Conservation (phyloP, 2,113 vertebrate species). For the Galemys pyrenaicus region DNA sequence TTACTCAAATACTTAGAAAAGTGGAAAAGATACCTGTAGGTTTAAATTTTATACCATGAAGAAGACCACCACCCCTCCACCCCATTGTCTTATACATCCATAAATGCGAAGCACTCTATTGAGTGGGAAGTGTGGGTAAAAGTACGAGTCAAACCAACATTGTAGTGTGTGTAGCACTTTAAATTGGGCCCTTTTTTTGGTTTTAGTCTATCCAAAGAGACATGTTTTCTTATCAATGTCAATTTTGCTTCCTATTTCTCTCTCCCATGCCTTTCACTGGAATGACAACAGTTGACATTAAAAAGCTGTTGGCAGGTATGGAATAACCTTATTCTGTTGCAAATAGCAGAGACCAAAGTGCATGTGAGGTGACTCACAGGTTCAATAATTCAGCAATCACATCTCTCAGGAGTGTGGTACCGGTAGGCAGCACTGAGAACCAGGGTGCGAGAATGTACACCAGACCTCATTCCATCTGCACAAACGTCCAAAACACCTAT, state of each 20-base stretch:
- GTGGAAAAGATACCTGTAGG: background rate
- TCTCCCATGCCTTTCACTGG: constrained; percentile 89
- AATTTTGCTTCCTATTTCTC: constrained; percentile 80
- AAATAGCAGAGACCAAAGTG: constrained; percentile 61
- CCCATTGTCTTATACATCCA: background rate
- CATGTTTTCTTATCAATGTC: constrained; percentile 60
- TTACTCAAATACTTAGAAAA: constrained; percentile 33
- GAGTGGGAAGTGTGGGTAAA: background rate
- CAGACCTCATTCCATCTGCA: constrained; percentile 22
- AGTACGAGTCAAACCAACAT: background rate
- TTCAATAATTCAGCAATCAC: constrained; percentile 9
- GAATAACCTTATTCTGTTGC: constrained; percentile 52
- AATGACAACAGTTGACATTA: constrained; percentile 95
- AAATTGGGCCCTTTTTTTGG: constrained; percentile 6
- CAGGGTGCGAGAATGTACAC: background rate
- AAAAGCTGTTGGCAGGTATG: constrained; percentile 97
- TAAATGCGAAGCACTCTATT: constrained; percentile 5
- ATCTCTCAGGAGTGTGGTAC: constrained; percentile 21
- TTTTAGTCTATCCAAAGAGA: constrained; percentile 39
- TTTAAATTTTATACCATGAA: constrained; percentile 5
- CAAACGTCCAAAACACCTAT: background rate
- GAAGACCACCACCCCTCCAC: background rate
- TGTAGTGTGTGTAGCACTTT: background rate
- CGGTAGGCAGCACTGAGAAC: constrained; percentile 38
- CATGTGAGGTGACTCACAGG: constrained; percentile 60